These are phyloP conservation scores for Hypsopygia costalis DNA, from an alignment of 2,888 invertebrate species.

Conservation along the genomic window DNA sequence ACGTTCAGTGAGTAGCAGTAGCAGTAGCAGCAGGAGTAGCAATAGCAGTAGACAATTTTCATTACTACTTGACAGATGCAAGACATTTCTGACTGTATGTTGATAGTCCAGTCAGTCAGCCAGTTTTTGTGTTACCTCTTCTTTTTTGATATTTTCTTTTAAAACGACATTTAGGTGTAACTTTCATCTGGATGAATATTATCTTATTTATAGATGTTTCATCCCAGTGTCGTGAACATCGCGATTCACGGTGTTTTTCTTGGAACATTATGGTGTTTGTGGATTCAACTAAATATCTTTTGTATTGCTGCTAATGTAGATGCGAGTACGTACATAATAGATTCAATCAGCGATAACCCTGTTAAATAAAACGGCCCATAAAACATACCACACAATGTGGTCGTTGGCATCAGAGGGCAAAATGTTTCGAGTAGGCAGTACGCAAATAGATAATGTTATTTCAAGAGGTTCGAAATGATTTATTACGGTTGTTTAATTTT, in stretches of 20 bases:
- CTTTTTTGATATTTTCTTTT: too few relatives aligned
- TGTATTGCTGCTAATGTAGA: neutral
- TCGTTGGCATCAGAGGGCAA: neutral
- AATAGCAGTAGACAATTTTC: too few relatives aligned
- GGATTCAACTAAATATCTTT: conserved; percentile 26
- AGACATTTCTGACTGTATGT: too few relatives aligned
- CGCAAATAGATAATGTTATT: neutral
- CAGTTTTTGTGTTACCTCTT: too few relatives aligned
- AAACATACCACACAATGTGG: neutral
- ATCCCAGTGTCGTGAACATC: conserved; percentile 15
- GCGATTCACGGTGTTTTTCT: conserved; percentile 30
- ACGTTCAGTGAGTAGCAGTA: too few relatives aligned
- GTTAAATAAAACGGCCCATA: too few relatives aligned
- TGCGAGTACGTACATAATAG: neutral
- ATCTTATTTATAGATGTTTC: conserved; percentile 24
- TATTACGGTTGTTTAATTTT: neutral
- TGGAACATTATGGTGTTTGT: conserved; percentile 28
- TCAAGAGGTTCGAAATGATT: neutral
- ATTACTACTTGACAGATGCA: too few relatives aligned
- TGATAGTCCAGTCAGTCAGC: too few relatives aligned
- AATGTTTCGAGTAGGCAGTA: neutral
- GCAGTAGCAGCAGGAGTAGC: too few relatives aligned
- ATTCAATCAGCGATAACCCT: neutral
- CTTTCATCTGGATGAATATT: conserved; percentile 8
- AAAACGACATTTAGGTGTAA: conserved; percentile 22